Percentiles rank a stretch among this genome's conserved stretches.
Conservation (phyloP, 2,888 invertebrate genomes). For the Pomacea canaliculata region DNA sequence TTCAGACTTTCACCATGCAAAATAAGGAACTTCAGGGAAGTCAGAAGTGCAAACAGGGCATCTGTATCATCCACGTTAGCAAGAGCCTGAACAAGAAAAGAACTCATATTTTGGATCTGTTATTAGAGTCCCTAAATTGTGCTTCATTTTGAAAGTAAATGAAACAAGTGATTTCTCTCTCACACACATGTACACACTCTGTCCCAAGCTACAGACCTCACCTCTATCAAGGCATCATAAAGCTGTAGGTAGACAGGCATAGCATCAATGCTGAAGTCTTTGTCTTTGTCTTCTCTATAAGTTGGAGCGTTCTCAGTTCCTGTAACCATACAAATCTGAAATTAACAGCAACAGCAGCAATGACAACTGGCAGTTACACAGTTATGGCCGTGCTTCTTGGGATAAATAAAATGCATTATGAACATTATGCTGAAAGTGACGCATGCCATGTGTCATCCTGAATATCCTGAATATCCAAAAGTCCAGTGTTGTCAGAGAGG, state of each 20-base stretch:
- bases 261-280: constrained; percentile 52
- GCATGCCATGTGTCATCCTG: no score
- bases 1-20: constrained; percentile 94
- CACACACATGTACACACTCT: no score
- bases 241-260: constrained; percentile 82
- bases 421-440: no score
- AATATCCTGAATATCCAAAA: no score
- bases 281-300: constrained; percentile 46
- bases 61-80: constrained; percentile 81
- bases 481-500: no score
- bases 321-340: background rate
- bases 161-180: no score
- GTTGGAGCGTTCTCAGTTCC: constrained; percentile 4
- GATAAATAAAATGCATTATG: no score
- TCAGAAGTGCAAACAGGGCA: constrained; percentile 91
- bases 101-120: background rate
- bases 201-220: constrained; percentile 58
- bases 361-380: no score
- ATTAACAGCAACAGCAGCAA: no score
- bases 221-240: constrained; percentile 89
- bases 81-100: constrained; percentile 65
- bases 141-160: no score
- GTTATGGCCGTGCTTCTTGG: no score
- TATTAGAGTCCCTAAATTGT: no score
- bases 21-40: constrained; percentile 90